Evolutionary conservation across 2,888 invertebrate species (phyloP).

Genomic region (Pedicia rivosa): DNA sequence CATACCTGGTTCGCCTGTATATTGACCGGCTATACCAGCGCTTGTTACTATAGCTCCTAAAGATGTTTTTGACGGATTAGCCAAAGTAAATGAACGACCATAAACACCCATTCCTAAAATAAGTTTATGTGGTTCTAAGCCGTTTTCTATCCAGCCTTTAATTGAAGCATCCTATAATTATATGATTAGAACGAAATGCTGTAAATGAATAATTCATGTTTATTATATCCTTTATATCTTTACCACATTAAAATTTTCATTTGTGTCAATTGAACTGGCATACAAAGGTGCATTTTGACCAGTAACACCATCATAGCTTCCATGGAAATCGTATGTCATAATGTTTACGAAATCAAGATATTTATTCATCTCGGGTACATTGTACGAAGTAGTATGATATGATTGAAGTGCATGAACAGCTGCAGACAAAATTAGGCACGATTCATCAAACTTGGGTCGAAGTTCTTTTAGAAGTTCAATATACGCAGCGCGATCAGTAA

Average conservation of each 20-base stretch:
- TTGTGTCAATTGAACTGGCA: constrained; percentile 15
- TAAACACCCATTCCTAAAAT: constrained; percentile 29
- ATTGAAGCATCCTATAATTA: too few species aligned
- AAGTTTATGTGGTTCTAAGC: constrained; percentile 26
- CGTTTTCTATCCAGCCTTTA: constrained; percentile 24
- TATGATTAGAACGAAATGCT: too few species aligned
- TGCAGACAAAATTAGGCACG: constrained; percentile 32
- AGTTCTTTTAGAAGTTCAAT: constrained; percentile 24
- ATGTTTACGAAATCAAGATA: constrained; percentile 37
- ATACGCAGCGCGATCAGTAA: constrained; percentile 46
- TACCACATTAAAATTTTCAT: constrained; percentile 27
- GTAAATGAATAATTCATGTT: too few species aligned
- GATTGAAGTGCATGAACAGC: constrained; percentile 34
- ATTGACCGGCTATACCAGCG: constrained; percentile 32
- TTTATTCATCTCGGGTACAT: constrained; percentile 31
- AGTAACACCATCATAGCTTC: constrained; percentile 32
- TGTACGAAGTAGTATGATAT: constrained; percentile 32
- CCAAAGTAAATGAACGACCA: constrained; percentile 29
- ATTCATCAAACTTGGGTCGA: constrained; percentile 20
- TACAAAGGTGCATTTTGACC: constrained; percentile 36
- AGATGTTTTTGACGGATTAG: constrained; percentile 21
- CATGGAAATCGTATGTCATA: constrained; percentile 42
- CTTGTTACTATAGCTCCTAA: constrained; percentile 32
- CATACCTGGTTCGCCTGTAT: constrained; percentile 32
- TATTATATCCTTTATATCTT: too few species aligned